Percentiles rank a stretch among this genome's conserved stretches.
These are phyloP conservation scores for Sebastes jordani DNA, from an alignment of 2,797 vertebrate genomes.

Conservation along the genomic window DNA sequence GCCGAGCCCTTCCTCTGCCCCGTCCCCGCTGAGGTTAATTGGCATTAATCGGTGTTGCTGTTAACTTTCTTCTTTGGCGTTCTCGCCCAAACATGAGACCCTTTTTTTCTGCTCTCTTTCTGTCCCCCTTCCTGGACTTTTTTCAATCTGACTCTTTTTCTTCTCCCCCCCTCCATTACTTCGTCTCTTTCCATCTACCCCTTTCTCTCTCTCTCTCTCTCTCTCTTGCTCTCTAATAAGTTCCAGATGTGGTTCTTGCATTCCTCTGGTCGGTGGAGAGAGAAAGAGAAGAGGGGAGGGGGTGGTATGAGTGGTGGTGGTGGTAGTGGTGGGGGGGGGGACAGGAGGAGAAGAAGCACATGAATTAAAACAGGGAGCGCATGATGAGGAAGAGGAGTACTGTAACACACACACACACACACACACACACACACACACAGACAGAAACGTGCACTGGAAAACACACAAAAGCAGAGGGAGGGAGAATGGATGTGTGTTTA, in stretches of 20 bases:
- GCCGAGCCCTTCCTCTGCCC: neutral
- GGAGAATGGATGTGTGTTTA: constrained; percentile 10
- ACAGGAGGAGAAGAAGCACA: constrained; percentile 69
- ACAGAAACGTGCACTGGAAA: neutral
- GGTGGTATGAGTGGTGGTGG: constrained; percentile 19
- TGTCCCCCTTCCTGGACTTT: constrained; percentile 41
- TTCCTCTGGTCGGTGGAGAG: constrained; percentile 84
- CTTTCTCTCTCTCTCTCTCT: constrained; percentile 68
- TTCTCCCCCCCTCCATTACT: constrained; percentile 35
- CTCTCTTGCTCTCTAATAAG: constrained; percentile 80
- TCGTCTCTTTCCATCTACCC: constrained; percentile 75
- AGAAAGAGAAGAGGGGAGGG: constrained; percentile 52
- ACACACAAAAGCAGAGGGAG: neutral
- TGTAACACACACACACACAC: constrained; percentile 35
- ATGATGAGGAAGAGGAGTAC: constrained; percentile 75
- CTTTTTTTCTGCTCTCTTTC: constrained; percentile 34
- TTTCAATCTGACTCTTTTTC: constrained; percentile 5
- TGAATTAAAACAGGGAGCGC: constrained; percentile 81
- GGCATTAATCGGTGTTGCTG: constrained; percentile 34
- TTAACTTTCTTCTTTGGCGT: constrained; percentile 26
- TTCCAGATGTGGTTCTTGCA: constrained; percentile 87
- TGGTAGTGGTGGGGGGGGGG: neutral
- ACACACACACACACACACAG: neutral
- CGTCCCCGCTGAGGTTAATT: constrained; percentile 42
- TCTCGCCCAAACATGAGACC: constrained; percentile 12